These are phyloP conservation scores for Dinoponera quadriceps DNA, from an alignment of 1,140 invertebrate genomes.

Conservation along the genomic window DNA sequence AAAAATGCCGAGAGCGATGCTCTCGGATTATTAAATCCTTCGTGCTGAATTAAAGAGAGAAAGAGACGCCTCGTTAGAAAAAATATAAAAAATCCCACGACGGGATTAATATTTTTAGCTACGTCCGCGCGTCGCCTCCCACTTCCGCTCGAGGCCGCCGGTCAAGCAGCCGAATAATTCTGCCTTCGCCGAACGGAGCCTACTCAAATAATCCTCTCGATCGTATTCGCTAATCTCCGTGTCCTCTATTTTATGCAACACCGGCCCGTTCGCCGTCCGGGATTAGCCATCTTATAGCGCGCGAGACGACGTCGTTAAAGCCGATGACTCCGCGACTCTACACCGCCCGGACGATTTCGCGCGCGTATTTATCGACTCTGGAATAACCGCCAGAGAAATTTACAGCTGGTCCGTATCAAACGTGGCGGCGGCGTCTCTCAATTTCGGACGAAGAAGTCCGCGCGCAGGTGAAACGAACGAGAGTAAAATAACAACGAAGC, in stretches of 20 bases:
- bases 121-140: not conserved
- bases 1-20: not conserved
- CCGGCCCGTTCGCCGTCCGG: slow-evolving; percentile 37
- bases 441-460: slow-evolving; percentile 11
- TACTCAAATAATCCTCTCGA: slow-evolving; percentile 41
- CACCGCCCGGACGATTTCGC: slow-evolving; percentile 53
- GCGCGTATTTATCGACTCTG: slow-evolving; percentile 27
- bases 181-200: slow-evolving; percentile 19
- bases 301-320: slow-evolving; percentile 65
- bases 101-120: slow-evolving; percentile 31
- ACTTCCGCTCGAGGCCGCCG: slow-evolving; percentile 7
- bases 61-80: slow-evolving; percentile 1
- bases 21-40: not conserved
- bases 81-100: slow-evolving; percentile 36
- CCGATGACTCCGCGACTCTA: slow-evolving; percentile 68
- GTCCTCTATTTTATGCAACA: slow-evolving; percentile 57
- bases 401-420: slow-evolving; percentile 35
- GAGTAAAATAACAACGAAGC: slow-evolving; percentile 17
- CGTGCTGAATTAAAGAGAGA: slow-evolving; percentile 1
- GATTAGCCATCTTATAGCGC: slow-evolving; percentile 61
- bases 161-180: slow-evolving; percentile 38
- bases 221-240: slow-evolving; percentile 56
- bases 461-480: not conserved
- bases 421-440: slow-evolving; percentile 18
- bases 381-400: slow-evolving; percentile 62